These are phyloP conservation scores for Rugalucina vietnamica DNA, from an alignment of 2,888 invertebrate species.

Conservation along the genomic window DNA sequence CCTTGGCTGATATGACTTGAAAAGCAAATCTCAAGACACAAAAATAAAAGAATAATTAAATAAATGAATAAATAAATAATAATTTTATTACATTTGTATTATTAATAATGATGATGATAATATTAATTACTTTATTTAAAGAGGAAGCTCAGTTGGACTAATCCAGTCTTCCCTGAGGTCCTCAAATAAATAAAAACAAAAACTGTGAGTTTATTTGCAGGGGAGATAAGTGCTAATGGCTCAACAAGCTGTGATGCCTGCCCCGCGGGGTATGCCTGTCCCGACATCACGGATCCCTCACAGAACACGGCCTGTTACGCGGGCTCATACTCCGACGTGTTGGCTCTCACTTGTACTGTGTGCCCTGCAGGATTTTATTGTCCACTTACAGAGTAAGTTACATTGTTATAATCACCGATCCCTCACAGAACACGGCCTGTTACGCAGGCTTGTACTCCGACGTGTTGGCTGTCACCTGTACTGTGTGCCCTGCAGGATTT, in stretches of 20 bases:
- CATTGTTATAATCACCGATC: constrained; percentile 41
- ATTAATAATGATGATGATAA: too few relatives aligned
- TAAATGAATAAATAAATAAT: too few relatives aligned
- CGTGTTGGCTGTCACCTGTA: background rate
- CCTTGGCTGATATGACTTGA: too few relatives aligned
- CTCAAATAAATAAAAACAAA: too few relatives aligned
- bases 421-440: constrained; percentile 69
- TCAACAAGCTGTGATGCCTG: constrained; percentile 72
- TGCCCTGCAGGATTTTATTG: constrained; percentile 76
- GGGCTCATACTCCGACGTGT: constrained; percentile 72
- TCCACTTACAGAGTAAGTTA: constrained; percentile 35
- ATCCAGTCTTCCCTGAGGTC: too few relatives aligned
- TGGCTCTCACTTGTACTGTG: constrained; percentile 70
- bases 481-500: background rate
- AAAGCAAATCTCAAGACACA: too few relatives aligned
- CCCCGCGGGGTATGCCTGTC: constrained; percentile 77
- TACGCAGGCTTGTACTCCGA: constrained; percentile 67
- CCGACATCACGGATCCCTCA: constrained; percentile 67
- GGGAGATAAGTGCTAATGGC: constrained; percentile 72
- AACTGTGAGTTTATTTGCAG: too few relatives aligned
- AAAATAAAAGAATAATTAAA: too few relatives aligned
- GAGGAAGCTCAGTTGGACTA: too few relatives aligned
- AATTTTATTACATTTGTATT: too few relatives aligned
- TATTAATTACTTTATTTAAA: too few relatives aligned
- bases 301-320: constrained; percentile 67